Conservation (phyloP, 2,888 invertebrate species). For the Mesochorus sp. region DNA sequence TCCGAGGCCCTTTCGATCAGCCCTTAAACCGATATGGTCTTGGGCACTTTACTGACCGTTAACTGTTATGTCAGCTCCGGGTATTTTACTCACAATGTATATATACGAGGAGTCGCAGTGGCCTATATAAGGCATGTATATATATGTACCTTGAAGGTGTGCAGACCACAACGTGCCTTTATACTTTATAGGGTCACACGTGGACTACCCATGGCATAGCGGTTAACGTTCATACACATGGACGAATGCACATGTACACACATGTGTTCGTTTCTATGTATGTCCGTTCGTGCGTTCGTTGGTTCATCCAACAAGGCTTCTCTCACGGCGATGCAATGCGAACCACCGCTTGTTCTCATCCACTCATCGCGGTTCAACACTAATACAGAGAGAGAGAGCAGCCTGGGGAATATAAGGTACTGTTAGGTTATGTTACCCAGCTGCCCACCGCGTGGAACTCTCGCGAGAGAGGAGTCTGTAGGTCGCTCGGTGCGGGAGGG, state of each 20-base stretch:
- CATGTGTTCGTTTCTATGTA: constrained; percentile 1
- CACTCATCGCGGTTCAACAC: constrained; percentile 38
- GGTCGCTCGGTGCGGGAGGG: constrained; percentile 71
- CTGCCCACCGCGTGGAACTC: constrained; percentile 40
- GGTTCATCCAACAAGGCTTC: constrained; percentile 42
- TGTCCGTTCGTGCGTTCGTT: constrained; percentile 44
- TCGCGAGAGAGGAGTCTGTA: constrained; percentile 71
- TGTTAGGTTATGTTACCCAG: constrained; percentile 74
- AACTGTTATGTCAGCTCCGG: constrained; percentile 28
- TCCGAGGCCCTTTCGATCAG: not conserved
- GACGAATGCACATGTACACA: not conserved
- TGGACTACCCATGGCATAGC: constrained; percentile 55
- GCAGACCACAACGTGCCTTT: constrained; percentile 45
- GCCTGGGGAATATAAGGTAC: constrained; percentile 70
- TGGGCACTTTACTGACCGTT: not conserved
- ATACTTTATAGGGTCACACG: constrained; percentile 62
- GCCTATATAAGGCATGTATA: constrained; percentile 53
- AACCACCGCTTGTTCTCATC: constrained; percentile 45
- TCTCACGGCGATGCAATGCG: constrained; percentile 55
- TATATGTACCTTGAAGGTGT: constrained; percentile 37
- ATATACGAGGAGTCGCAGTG: constrained; percentile 33
- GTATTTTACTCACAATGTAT: constrained; percentile 31
- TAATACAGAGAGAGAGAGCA: constrained; percentile 56
- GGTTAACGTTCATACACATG: constrained; percentile 61
- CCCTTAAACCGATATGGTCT: constrained; percentile 8